Evolutionary conservation across 2,797 vertebrate species (phyloP).

Genomic region (Rousettus madagascariensis): DNA sequence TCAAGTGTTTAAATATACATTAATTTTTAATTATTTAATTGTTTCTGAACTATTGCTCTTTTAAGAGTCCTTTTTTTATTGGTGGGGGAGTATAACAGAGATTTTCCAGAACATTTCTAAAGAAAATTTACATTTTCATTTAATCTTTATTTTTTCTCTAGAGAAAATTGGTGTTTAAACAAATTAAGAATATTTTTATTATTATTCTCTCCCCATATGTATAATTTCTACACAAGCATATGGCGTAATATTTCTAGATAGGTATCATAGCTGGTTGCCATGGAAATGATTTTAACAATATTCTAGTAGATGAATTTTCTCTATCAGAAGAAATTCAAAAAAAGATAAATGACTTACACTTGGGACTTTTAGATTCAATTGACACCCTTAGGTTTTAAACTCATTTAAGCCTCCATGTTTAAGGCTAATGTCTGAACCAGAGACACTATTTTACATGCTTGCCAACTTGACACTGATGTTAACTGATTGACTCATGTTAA

Average conservation of each 20-base stretch:
- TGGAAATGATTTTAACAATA: constrained; percentile 14
- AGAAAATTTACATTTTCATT: constrained; percentile 19
- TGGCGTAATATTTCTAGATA: not conserved
- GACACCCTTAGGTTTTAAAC: not conserved
- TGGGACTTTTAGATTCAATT: not conserved
- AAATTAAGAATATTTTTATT: constrained; percentile 25
- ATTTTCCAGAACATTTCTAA: constrained; percentile 16
- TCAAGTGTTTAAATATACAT: not conserved
- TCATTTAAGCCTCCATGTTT: not conserved
- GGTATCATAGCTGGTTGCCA: not conserved
- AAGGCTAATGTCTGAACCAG: not conserved
- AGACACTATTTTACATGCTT: not conserved
- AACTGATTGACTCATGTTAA: not conserved
- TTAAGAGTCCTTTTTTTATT: not conserved
- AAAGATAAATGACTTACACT: not conserved
- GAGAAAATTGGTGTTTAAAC: not conserved
- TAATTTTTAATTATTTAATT: constrained; percentile 35
- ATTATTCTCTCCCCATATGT: not conserved
- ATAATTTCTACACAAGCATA: not conserved
- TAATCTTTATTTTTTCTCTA: constrained; percentile 42
- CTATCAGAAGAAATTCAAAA: not conserved
- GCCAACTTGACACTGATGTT: not conserved
- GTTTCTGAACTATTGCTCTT: constrained; percentile 8
- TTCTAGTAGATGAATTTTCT: not conserved
- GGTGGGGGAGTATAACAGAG: not conserved